Evolutionary conservation across 2,797 vertebrate species (phyloP), one percentile per base, ranked within the genome.

Genomic region (Cyprinella venusta): DNA sequence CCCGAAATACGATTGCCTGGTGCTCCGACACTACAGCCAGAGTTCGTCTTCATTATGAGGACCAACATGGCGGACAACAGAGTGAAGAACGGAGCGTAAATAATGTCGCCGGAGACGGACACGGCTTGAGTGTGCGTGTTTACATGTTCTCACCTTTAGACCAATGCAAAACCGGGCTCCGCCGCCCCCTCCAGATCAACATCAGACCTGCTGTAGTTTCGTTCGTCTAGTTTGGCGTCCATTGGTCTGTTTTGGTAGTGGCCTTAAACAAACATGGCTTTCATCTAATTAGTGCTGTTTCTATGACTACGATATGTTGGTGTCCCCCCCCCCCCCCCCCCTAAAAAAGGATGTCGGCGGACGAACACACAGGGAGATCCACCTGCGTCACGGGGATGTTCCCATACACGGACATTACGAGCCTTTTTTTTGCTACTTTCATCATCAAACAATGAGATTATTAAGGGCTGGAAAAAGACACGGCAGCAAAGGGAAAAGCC

Each of bases 11-110:
- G 96, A 96, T 92, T 96, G 95, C 30, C 95, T 99, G 75, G 94
- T 96, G 78, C 96, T 99, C 91, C 95, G 97, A 94, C 97, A 99
- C 94, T 99, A 99, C 94, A 96, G 97, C 90, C 98, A 99, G 95
- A 99, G 98, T 91, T 99, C 98, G 85, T 99, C 98, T 86, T 99
- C 98, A 6, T 94, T 99, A 96, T 99, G 96, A 99, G 48, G 75
- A 77, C 45, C 84, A 3, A 42, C 45, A 84, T 67, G 63, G 59
- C 59, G 59, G 59, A 56, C 61, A 82, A 40, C 26, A 15, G 59
- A 79, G 52, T 36, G 68, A 80, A 69, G 79, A 77, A 63, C 30
- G n/a, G 68, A 86, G 70, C 85, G 86, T 84, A 74, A 86, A 45
- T 48, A 33, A 61, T 33, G 45, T 8, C 13, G 42, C n/a, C n/a